phyloP scores from a whole-genome alignment of 2,888 invertebrate genomes.

The Cylindroiulus punctatus region DNA sequence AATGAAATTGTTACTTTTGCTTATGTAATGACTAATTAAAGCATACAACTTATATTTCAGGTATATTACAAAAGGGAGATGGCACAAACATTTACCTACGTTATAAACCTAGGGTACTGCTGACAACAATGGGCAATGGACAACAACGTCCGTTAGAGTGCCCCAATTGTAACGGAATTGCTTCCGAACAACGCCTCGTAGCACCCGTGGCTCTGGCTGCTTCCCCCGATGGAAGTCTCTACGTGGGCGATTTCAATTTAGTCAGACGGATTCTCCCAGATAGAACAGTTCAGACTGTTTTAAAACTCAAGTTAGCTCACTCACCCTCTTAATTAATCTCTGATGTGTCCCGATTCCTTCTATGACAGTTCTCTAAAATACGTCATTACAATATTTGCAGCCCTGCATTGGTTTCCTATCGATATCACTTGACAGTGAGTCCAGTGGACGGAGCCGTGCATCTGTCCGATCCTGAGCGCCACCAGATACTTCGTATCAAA shows the following conservation, averaged over 20 bases:
- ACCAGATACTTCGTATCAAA: conserved; percentile 69
- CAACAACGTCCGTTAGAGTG: conserved; percentile 85
- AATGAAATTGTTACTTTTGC: background rate
- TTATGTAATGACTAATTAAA: too few relatives aligned
- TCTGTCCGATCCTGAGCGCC: conserved; percentile 94
- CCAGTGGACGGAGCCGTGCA: conserved; percentile 96
- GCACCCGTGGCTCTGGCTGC: conserved; percentile 95
- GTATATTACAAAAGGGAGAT: conserved; percentile 96
- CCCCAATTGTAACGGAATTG: conserved; percentile 72
- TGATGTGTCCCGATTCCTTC: background rate
- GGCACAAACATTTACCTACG: conserved; percentile 94
- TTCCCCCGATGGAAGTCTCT: conserved; percentile 95
- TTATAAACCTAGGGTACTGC: conserved; percentile 84
- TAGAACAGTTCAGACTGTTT: conserved; percentile 87
- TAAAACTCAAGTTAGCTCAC: conserved; percentile 78
- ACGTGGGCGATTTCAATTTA: conserved; percentile 96
- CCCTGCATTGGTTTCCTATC: conserved; percentile 94
- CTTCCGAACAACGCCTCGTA: conserved; percentile 85
- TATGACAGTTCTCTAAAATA: background rate
- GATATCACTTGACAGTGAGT: conserved; percentile 95
- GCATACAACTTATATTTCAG: too few relatives aligned
- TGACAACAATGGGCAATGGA: conserved; percentile 90
- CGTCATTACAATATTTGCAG: conserved; percentile 69
- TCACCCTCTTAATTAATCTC: background rate
- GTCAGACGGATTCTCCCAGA: conserved; percentile 90